These are phyloP conservation scores for Lypha dubia DNA, from an alignment of 2,888 invertebrate species.

Conservation along the genomic window DNA sequence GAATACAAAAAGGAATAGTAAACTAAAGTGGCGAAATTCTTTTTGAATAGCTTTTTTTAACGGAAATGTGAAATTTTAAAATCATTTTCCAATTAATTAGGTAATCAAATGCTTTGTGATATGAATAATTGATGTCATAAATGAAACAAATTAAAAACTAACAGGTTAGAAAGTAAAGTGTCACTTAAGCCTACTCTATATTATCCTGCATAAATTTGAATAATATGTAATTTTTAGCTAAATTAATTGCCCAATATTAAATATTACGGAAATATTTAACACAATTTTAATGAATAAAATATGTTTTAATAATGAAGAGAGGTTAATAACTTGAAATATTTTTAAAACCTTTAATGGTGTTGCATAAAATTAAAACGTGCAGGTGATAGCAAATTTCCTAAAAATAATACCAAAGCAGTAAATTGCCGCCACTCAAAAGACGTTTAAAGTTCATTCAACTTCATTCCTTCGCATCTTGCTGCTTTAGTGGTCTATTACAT, in stretches of 20 bases:
- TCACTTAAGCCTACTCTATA: neutral
- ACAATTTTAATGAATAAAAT: too few relatives aligned
- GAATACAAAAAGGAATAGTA: neutral
- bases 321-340: neutral
- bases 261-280: too few relatives aligned
- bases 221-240: too few relatives aligned
- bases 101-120: constrained; percentile 3
- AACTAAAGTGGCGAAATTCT: neutral
- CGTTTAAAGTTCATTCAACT: constrained; percentile 24
- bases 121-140: neutral
- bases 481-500: constrained; percentile 11
- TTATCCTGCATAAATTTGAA: too few relatives aligned
- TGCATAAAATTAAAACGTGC: neutral
- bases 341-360: neutral
- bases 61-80: constrained; percentile 38
- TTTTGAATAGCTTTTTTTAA: neutral
- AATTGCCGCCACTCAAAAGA: neutral
- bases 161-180: neutral
- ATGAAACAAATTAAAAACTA: neutral
- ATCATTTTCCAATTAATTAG: constrained; percentile 60
- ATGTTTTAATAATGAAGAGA: too few relatives aligned
- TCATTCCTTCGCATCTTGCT: neutral
- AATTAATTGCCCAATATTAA: too few relatives aligned
- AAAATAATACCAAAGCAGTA: neutral
- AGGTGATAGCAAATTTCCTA: neutral